Conservation (phyloP, 2,888 invertebrate species). For the Eulithis testata region DNA sequence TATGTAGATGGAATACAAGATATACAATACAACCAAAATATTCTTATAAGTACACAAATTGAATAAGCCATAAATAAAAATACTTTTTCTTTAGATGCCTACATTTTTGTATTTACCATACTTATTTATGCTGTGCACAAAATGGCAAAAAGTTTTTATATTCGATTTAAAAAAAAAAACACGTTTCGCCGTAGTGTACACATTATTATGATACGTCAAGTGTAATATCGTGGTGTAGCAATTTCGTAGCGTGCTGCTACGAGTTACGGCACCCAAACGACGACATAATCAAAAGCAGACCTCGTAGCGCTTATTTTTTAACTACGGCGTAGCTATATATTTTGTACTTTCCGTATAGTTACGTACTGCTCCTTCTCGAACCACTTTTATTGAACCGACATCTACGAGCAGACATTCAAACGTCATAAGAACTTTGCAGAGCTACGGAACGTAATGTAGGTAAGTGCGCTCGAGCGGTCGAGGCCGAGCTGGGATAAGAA, state of each 20-base stretch:
- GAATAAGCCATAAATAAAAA: too few relatives aligned
- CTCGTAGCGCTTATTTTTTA: constrained; percentile 11
- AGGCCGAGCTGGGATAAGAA: constrained; percentile 54
- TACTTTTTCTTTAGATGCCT: too few relatives aligned
- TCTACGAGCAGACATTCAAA: constrained; percentile 30
- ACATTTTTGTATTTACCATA: too few relatives aligned
- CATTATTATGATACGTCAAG: constrained; percentile 14
- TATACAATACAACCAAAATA: constrained; percentile 1
- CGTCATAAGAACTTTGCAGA: constrained; percentile 45
- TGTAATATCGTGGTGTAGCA: constrained; percentile 20
- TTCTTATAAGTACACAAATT: not conserved
- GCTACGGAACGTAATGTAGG: constrained; percentile 41
- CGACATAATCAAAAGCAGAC: constrained; percentile 20
- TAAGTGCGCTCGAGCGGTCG: constrained; percentile 44
- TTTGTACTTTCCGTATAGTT: not conserved
- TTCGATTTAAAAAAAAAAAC: not conserved
- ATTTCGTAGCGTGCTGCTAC: constrained; percentile 44
- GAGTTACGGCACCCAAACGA: constrained; percentile 25
- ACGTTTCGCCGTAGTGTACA: constrained; percentile 5
- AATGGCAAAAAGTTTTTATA: not conserved
- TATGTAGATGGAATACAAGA: constrained; percentile 27
- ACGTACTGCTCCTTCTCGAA: not conserved
- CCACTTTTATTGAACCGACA: constrained; percentile 14
- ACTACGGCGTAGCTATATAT: constrained; percentile 18
- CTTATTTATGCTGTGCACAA: too few relatives aligned